These are phyloP conservation scores for Drosophila cardini DNA, from an alignment of 1,140 invertebrate genomes.

Conservation along the genomic window DNA sequence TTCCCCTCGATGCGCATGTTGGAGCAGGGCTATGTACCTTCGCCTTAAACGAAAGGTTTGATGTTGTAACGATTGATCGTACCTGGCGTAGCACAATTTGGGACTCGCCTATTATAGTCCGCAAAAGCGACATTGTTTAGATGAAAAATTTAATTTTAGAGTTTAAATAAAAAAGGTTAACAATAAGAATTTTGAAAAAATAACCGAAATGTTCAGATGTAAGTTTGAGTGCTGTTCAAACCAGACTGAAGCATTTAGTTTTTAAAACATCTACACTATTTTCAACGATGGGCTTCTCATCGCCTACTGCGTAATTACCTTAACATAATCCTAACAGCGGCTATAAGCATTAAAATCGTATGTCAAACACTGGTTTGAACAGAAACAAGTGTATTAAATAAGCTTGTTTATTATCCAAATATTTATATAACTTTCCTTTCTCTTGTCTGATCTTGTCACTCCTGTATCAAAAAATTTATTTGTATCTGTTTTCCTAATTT, in stretches of 20 bases:
- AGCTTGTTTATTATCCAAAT: no score
- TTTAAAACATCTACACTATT: neutral
- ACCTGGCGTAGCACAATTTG: neutral
- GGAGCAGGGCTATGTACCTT: conserved; percentile 14
- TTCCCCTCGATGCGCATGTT: neutral
- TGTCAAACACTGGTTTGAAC: no score
- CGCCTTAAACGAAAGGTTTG: neutral
- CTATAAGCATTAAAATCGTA: no score
- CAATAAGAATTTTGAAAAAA: neutral
- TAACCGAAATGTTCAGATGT: neutral
- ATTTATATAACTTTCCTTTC: neutral
- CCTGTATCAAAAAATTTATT: neutral
- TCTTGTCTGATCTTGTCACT: neutral
- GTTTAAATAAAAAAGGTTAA: neutral
- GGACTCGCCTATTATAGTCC: neutral
- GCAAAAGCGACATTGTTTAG: neutral
- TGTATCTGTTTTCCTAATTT: neutral
- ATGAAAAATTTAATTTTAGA: no score
- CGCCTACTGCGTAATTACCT: neutral
- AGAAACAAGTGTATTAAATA: no score
- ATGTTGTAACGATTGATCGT: neutral
- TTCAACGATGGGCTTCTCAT: neutral
- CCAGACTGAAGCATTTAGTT: neutral
- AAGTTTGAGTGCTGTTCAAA: conserved; percentile 5
- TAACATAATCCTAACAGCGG: no score